Percentiles rank a stretch among this genome's conserved stretches.
Conservation (phyloP, 2,113 vertebrate genomes). For the Drymodes brunneopygia region DNA sequence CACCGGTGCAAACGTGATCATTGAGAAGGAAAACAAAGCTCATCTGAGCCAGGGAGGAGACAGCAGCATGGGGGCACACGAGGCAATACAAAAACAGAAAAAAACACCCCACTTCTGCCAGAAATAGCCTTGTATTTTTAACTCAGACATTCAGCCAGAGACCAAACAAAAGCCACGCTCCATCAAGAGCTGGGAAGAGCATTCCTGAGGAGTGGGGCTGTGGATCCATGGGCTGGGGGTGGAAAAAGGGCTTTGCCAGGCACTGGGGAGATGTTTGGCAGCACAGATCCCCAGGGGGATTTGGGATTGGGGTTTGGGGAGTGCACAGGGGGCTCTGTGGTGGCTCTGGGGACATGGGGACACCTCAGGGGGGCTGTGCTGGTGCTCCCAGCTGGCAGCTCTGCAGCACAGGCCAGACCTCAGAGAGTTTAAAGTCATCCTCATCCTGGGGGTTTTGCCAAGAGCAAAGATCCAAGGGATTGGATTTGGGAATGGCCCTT, state of each 20-base stretch:
- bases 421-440: accelerated
- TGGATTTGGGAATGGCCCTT: too few species aligned
- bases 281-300: too few species aligned
- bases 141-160: conserved; percentile 30
- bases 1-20: conserved; percentile 27
- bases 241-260: background rate
- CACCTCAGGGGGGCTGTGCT: background rate
- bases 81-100: conserved; percentile 15
- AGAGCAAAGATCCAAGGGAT: too few species aligned
- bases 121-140: conserved; percentile 64
- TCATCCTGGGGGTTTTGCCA: background rate
- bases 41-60: conserved; percentile 22
- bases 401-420: background rate
- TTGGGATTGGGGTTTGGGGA: background rate
- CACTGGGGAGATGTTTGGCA: background rate
- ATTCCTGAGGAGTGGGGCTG: background rate
- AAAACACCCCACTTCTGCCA: background rate
- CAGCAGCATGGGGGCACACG: conserved; percentile 24
- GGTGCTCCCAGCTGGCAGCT: background rate
- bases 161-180: conserved; percentile 35
- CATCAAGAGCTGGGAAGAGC: background rate
- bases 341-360: background rate
- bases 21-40: conserved; percentile 48
- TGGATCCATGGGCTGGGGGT: background rate
- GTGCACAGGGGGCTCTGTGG: background rate